These are phyloP conservation scores for Euclidia mi DNA, from an alignment of 2,888 invertebrate species.

Conservation along the genomic window DNA sequence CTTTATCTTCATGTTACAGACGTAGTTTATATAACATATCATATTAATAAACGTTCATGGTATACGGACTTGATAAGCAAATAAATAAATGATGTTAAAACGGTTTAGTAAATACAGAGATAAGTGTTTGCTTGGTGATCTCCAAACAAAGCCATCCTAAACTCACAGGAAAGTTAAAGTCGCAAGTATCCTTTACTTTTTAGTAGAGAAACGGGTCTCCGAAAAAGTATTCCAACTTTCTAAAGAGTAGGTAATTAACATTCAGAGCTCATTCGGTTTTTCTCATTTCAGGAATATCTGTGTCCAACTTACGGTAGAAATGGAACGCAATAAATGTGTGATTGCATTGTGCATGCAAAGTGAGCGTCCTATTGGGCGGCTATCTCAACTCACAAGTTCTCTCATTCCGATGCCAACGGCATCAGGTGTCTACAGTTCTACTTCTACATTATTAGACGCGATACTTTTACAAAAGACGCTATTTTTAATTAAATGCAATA, in stretches of 20 bases:
- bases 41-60: neutral
- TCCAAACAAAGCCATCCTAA: constrained; percentile 49
- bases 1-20: neutral
- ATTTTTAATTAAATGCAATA: constrained; percentile 40
- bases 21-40: neutral
- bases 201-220: constrained; percentile 25
- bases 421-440: constrained; percentile 36
- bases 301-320: constrained; percentile 68
- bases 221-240: constrained; percentile 49
- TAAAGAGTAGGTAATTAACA: constrained; percentile 62
- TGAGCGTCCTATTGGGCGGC: constrained; percentile 61
- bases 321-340: constrained; percentile 74
- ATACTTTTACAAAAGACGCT: constrained; percentile 7
- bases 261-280: constrained; percentile 64
- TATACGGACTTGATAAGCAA: too few species aligned
- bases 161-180: constrained; percentile 49
- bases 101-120: constrained; percentile 43
- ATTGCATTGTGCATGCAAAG: constrained; percentile 75
- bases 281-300: constrained; percentile 70
- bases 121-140: constrained; percentile 44
- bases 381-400: constrained; percentile 54
- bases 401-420: constrained; percentile 38
- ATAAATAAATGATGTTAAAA: constrained; percentile 38
- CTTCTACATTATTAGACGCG: constrained; percentile 16
- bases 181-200: constrained; percentile 35